A percentile compares a stretch with the other conserved stretches of the same genome.
Conservation (phyloP, 2,888 invertebrate species). For the Chloroclysta siterata region DNA sequence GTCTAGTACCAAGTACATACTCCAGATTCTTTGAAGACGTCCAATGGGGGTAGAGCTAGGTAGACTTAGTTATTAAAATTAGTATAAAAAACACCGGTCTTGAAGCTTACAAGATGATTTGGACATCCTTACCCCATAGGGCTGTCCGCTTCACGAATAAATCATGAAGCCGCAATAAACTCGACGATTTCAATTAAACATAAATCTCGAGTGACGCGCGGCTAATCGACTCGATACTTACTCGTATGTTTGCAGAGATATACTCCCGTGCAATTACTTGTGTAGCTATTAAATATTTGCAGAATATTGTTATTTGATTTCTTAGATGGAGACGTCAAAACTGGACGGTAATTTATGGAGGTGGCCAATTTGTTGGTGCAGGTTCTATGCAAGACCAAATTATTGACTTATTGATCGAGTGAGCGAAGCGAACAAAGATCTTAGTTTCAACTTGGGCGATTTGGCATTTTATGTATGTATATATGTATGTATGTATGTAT, state of each 20-base stretch:
- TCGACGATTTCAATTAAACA: constrained; percentile 81
- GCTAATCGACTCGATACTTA: constrained; percentile 72
- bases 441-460: too few species aligned
- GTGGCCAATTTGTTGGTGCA: constrained; percentile 1
- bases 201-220: constrained; percentile 74
- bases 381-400: neutral
- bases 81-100: neutral
- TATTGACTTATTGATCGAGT: too few species aligned
- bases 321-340: constrained; percentile 12
- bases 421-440: too few species aligned
- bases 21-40: too few species aligned
- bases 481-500: too few species aligned
- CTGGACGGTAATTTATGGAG: constrained; percentile 7
- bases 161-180: constrained; percentile 77
- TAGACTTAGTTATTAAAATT: neutral
- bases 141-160: constrained; percentile 58
- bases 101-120: neutral
- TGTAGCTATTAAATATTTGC: constrained; percentile 16
- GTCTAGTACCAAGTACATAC: too few species aligned
- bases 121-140: constrained; percentile 38
- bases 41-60: too few species aligned
- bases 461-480: too few species aligned
- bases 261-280: constrained; percentile 29
- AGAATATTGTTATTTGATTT: constrained; percentile 19
- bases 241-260: constrained; percentile 43